Evolutionary conservation across 2,113 vertebrate genomes (phyloP).

Genomic region (Xerus inauris): DNA sequence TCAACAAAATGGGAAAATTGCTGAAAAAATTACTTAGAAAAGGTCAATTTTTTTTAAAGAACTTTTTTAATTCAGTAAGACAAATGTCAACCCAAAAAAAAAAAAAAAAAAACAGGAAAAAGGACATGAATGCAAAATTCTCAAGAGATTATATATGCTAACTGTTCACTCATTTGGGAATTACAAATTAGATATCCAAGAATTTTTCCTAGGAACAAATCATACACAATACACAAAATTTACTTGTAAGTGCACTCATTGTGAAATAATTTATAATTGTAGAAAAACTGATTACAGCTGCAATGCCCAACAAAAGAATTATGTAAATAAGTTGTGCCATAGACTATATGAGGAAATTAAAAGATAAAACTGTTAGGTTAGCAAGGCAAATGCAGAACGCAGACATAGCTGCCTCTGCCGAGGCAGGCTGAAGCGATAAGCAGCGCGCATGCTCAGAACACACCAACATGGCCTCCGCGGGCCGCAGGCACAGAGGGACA

Average conservation of each 20-base stretch:
- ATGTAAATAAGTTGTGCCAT: not conserved
- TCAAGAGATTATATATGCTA: not conserved
- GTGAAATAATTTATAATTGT: not conserved
- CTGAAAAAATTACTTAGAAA: not conserved
- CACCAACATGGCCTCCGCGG: too few relatives aligned
- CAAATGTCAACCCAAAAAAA: too few relatives aligned
- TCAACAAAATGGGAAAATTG: not conserved
- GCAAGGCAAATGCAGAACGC: too few relatives aligned
- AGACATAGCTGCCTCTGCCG: too few relatives aligned
- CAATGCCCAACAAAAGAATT: not conserved
- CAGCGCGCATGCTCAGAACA: too few relatives aligned
- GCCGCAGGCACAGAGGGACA: too few relatives aligned
- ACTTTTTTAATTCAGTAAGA: not conserved
- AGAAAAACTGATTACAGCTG: not conserved
- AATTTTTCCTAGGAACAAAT: conserved; percentile 18
- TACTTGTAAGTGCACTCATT: not conserved
- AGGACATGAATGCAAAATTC: not conserved
- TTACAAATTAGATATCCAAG: not conserved
- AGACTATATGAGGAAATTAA: not conserved
- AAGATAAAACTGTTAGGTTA: too few relatives aligned
- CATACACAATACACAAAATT: not conserved
- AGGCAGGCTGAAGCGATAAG: too few relatives aligned
- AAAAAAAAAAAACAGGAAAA: conserved; percentile 39
- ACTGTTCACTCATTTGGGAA: not conserved
- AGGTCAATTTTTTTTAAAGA: not conserved